Evolutionary conservation across 2,797 vertebrate genomes (phyloP).

Genomic region (Catamblyrhynchus diadema): DNA sequence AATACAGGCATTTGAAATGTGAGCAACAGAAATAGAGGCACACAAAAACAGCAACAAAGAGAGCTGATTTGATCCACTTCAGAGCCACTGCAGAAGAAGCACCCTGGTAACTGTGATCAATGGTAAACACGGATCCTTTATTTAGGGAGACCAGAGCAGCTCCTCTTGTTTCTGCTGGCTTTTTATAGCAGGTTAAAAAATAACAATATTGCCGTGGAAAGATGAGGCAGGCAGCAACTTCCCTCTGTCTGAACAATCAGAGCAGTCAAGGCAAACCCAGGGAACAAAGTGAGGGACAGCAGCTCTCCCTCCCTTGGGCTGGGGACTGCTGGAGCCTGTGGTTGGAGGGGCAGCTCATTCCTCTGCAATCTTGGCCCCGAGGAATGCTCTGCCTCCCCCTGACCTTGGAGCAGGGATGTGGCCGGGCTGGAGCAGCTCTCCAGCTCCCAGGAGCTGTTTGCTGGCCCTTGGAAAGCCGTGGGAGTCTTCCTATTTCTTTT

Average conservation of each 20-base stretch:
- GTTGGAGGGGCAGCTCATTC: conserved; percentile 24
- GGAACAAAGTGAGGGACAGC: background rate
- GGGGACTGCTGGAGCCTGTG: conserved; percentile 35
- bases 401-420: background rate
- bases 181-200: conserved; percentile 21
- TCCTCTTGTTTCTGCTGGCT: background rate
- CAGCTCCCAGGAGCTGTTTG: background rate
- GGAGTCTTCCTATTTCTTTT: background rate
- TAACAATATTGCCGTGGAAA: background rate
- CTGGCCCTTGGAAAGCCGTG: background rate
- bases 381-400: conserved; percentile 47
- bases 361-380: conserved; percentile 9
- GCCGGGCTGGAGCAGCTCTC: background rate
- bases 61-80: background rate
- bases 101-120: background rate
- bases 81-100: background rate
- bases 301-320: background rate
- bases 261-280: background rate
- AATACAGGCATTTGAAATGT: conserved; percentile 46
- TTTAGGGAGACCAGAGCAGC: background rate
- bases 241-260: background rate
- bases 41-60: conserved; percentile 6
- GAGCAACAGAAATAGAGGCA: conserved; percentile 25
- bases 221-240: background rate
- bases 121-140: background rate